Conservation (phyloP, 2,888 invertebrate species). For the Limnephilus auricula region DNA sequence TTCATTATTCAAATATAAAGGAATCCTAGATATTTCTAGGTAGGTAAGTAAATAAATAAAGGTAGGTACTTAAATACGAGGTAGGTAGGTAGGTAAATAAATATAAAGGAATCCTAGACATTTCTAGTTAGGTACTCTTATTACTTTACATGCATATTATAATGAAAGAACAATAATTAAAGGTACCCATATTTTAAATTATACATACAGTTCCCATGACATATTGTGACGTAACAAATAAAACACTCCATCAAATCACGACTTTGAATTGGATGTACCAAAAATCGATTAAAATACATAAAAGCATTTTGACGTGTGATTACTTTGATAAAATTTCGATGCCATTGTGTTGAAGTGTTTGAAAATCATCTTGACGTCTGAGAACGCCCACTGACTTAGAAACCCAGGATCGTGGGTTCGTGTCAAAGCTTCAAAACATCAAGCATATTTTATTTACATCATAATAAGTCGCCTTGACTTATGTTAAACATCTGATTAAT, state of each 20-base stretch:
- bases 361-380: neutral
- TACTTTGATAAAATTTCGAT: neutral
- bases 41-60: too few relatives aligned
- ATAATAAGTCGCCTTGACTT: constrained; percentile 2
- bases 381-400: neutral
- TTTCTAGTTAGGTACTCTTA: too few relatives aligned
- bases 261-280: neutral
- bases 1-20: too few relatives aligned
- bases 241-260: neutral
- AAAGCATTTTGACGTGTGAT: neutral
- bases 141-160: too few relatives aligned
- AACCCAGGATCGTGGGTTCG: neutral
- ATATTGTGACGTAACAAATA: neutral
- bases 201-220: neutral
- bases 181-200: neutral
- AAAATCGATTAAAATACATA: neutral
- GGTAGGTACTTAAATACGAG: too few relatives aligned
- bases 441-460: neutral
- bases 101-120: too few relatives aligned
- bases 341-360: constrained; percentile 2
- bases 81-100: too few relatives aligned
- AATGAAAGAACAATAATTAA: neutral
- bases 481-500: neutral
- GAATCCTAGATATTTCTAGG: too few relatives aligned
- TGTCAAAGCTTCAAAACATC: neutral